Conservation (phyloP, 2,113 vertebrate genomes). For the Albula goreensis region DNA sequence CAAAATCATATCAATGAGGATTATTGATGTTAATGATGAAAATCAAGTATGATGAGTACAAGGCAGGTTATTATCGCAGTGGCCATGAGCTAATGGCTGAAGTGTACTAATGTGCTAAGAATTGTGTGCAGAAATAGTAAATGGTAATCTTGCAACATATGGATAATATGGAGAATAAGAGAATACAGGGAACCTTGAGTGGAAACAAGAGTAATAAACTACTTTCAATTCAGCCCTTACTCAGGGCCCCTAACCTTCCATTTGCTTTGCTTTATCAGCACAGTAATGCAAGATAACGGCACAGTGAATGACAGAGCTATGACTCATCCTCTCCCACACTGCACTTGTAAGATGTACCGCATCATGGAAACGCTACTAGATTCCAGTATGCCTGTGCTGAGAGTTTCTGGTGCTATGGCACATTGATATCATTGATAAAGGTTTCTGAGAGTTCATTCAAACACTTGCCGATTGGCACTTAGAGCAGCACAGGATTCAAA, state of each 20-base stretch:
- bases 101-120: not conserved
- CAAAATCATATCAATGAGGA: not conserved
- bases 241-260: no score
- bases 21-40: not conserved
- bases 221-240: no score
- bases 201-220: no score
- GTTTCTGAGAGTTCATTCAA: not conserved
- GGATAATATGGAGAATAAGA: no score
- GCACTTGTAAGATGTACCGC: not conserved
- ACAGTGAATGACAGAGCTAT: not conserved
- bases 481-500: not conserved
- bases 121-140: not conserved
- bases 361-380: not conserved
- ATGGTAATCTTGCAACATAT: not conserved
- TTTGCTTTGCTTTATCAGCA: not conserved
- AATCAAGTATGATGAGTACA: not conserved
- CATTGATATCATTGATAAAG: not conserved
- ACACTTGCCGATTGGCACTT: not conserved
- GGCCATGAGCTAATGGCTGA: not conserved
- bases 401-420: not conserved
- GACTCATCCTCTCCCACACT: conserved; percentile 8
- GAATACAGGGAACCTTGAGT: no score
- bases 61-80: no score
- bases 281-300: not conserved
- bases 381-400: not conserved